A percentile compares a stretch with the other conserved stretches of the same genome.
These are phyloP conservation scores for Psococerastis gibbosa DNA, from an alignment of 2,888 invertebrate species.

Conservation along the genomic window DNA sequence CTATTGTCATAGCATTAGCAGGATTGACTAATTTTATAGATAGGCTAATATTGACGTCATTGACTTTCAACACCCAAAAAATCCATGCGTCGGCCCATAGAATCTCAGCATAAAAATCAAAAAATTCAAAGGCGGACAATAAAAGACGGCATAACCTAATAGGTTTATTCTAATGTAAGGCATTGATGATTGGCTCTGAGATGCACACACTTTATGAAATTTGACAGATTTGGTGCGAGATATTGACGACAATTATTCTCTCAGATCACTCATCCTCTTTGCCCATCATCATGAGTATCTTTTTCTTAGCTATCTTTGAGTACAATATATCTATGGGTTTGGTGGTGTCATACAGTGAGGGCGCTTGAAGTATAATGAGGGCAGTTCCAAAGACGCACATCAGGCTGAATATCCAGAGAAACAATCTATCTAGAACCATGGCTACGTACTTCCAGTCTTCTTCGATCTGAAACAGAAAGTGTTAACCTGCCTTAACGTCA, in stretches of 20 bases:
- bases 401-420: conserved; percentile 87
- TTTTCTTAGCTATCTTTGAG: conserved; percentile 82
- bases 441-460: conserved; percentile 97
- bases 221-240: not conserved
- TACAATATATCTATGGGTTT: conserved; percentile 77
- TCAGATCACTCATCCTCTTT: conserved; percentile 36
- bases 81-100: too few species aligned
- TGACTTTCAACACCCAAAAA: too few species aligned
- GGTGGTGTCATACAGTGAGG: conserved; percentile 77
- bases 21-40: too few species aligned
- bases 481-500: too few species aligned
- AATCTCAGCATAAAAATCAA: too few species aligned
- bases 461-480: conserved; percentile 51
- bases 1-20: too few species aligned
- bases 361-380: conserved; percentile 74
- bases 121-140: too few species aligned
- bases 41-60: too few species aligned
- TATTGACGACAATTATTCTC: conserved; percentile 15
- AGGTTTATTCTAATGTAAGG: too few species aligned
- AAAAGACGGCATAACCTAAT: too few species aligned
- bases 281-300: conserved; percentile 67
- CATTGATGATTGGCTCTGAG: too few species aligned
- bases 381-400: conserved; percentile 83
- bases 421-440: conserved; percentile 91
- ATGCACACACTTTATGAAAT: too few species aligned